These are phyloP conservation scores for Geotrypetes seraphini DNA, from an alignment of 2,797 vertebrate genomes.

Conservation along the genomic window DNA sequence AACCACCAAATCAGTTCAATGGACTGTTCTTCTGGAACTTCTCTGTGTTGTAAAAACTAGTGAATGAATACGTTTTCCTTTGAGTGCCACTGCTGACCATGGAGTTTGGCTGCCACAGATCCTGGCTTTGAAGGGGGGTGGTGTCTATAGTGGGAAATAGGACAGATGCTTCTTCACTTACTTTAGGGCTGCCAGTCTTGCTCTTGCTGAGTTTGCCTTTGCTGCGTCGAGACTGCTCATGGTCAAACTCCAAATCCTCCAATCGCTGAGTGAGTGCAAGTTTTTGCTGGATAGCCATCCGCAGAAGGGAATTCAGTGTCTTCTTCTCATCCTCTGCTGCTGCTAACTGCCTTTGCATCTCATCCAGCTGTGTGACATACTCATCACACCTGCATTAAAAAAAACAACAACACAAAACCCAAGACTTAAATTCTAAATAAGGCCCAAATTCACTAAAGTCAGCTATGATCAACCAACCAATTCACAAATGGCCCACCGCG, in stretches of 20 bases:
- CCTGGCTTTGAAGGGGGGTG: constrained; percentile 68
- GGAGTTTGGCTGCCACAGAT: constrained; percentile 69
- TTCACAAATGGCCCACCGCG: too few relatives aligned
- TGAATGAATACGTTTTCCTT: constrained; percentile 72
- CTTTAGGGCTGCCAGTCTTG: constrained; percentile 92
- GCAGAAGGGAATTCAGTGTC: constrained; percentile 90
- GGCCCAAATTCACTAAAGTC: too few relatives aligned
- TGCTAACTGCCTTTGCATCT: constrained; percentile 96
- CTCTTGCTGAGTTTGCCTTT: constrained; percentile 85
- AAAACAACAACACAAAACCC: background rate
- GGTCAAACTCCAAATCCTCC: constrained; percentile 96
- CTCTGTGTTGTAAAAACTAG: constrained; percentile 49
- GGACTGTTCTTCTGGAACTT: constrained; percentile 39
- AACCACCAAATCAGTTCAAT: constrained; percentile 13
- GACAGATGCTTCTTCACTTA: constrained; percentile 73
- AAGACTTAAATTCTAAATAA: too few relatives aligned
- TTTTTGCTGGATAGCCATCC: constrained; percentile 98
- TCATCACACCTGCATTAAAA: constrained; percentile 79
- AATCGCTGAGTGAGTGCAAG: constrained; percentile 90
- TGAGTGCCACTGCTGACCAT: constrained; percentile 68
- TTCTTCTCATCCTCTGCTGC: constrained; percentile 98
- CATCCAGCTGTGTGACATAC: constrained; percentile 90
- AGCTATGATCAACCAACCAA: too few relatives aligned
- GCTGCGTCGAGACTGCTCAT: constrained; percentile 83
- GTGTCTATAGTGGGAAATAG: constrained; percentile 65